Conservation (phyloP, 1,140 invertebrate genomes). For the Lysiphlebus fabarum region DNA sequence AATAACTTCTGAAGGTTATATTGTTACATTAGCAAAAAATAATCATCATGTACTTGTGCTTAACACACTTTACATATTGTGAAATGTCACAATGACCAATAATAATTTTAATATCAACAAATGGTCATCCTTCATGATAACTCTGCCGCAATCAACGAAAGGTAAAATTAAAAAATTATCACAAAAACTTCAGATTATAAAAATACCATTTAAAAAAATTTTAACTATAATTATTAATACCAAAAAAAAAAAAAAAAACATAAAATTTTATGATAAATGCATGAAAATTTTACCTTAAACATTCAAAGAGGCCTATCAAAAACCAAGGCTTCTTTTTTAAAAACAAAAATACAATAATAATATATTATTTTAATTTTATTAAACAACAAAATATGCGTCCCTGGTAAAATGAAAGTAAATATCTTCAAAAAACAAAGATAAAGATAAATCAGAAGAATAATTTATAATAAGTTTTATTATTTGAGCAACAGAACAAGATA, state of each 20-base stretch:
- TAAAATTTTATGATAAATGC: no score
- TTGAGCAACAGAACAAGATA: neutral
- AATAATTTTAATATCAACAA: conserved; percentile 33
- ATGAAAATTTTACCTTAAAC: no score
- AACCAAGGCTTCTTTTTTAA: no score
- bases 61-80: conserved; percentile 91
- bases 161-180: conserved; percentile 22
- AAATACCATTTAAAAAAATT: conserved; percentile 15
- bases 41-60: conserved; percentile 96
- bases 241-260: neutral
- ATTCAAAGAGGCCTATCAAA: no score
- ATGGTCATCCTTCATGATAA: conserved; percentile 32
- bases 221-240: neutral
- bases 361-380: no score
- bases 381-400: no score
- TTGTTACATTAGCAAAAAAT: conserved; percentile 96
- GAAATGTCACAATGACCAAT: conserved; percentile 53
- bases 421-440: no score
- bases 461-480: neutral
- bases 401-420: no score
- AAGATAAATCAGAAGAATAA: no score
- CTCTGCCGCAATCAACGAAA: conserved; percentile 39
- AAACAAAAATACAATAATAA: no score
- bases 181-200: no score
- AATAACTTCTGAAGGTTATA: conserved; percentile 93